Percentiles rank a stretch among this genome's conserved stretches.
phyloP scores from a whole-genome alignment of 35 echinoderm and acorn worm genomes.

The Heliocidaris tuberculata region DNA sequence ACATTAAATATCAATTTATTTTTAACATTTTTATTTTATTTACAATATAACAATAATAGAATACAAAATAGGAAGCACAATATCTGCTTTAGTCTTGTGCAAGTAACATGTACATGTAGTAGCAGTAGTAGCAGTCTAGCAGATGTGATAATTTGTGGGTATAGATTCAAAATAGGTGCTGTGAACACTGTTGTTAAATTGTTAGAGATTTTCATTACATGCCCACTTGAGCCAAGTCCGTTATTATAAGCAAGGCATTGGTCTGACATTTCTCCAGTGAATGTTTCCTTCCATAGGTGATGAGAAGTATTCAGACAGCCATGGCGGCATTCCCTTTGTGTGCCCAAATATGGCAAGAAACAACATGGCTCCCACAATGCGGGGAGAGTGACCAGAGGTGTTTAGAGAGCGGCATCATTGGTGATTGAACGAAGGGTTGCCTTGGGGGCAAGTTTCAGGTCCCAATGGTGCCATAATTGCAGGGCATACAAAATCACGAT shows the following conservation, averaged over 20 bases:
- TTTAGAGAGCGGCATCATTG: neutral
- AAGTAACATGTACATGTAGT: no score
- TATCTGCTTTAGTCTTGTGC: no score
- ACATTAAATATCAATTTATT: no score
- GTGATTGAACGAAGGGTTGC: neutral
- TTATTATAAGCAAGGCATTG: neutral
- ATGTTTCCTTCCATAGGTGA: constrained; percentile 1
- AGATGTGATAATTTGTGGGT: neutral
- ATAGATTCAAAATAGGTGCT: neutral
- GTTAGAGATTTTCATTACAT: neutral
- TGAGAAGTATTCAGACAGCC: neutral
- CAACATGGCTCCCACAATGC: neutral
- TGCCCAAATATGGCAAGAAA: neutral
- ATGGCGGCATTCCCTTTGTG: neutral
- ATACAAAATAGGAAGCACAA: no score
- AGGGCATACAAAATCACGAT: neutral
- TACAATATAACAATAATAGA: no score
- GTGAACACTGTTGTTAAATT: neutral
- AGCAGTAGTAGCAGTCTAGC: no score
- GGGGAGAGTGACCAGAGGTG: constrained; percentile 4
- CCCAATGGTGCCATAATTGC: constrained; percentile 35
- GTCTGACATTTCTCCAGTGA: neutral
- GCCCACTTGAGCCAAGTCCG: neutral
- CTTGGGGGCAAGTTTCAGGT: neutral
- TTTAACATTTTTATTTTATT: no score